Conservation (phyloP, 1,140 invertebrate genomes). For the Ephestia elutella region DNA sequence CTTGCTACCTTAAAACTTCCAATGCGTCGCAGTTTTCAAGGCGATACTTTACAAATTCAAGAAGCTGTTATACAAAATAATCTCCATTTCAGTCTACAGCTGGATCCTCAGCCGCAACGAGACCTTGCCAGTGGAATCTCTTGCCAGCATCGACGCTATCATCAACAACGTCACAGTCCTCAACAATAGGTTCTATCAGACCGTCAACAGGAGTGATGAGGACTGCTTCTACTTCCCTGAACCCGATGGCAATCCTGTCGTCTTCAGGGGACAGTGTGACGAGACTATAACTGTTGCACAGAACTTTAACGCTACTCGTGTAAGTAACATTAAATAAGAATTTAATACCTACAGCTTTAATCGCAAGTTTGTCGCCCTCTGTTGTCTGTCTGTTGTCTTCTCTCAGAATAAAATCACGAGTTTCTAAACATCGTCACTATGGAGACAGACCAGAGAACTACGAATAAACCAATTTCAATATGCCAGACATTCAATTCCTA, state of each 20-base stretch:
- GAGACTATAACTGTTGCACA: conserved; percentile 30
- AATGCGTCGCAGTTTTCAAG: too few species aligned
- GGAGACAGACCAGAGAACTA: too few species aligned
- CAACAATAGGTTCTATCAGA: conserved; percentile 37
- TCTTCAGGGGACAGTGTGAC: conserved; percentile 44
- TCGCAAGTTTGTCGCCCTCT: too few species aligned
- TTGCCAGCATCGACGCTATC: conserved; percentile 25
- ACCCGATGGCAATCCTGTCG: conserved; percentile 25
- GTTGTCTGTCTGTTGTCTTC: too few species aligned
- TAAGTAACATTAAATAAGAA: conserved; percentile 18
- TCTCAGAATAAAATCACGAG: too few species aligned
- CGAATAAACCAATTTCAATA: too few species aligned
- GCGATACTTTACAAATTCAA: too few species aligned
- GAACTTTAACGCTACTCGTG: conserved; percentile 32
- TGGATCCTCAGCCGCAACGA: conserved; percentile 51
- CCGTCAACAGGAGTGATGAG: conserved; percentile 26
- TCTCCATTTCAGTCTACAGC: conserved; percentile 41
- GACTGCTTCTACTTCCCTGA: conserved; percentile 47
- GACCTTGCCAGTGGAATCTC: conserved; percentile 22
- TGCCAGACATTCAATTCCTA: too few species aligned
- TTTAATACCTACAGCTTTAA: too few species aligned
- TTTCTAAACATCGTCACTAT: too few species aligned
- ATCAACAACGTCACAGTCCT: conserved; percentile 34
- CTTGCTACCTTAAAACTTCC: too few species aligned
- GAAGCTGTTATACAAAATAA: too few species aligned